A percentile compares a stretch with the other conserved stretches of the same genome.
phyloP scores from a whole-genome alignment of 1,140 invertebrate species.

The Procambarus clarkii region DNA sequence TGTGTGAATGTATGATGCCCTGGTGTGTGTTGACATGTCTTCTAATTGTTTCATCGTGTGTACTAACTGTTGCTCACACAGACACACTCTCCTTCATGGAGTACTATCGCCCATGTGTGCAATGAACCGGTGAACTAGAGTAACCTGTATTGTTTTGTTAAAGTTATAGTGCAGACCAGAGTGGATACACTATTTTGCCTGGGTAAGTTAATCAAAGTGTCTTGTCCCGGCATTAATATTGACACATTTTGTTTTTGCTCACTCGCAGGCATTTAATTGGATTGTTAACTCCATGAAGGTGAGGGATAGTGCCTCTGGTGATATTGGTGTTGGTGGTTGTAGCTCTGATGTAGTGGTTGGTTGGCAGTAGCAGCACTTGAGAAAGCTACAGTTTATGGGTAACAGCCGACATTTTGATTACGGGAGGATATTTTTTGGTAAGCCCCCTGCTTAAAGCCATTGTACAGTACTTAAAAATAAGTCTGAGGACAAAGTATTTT shows the following conservation, averaged over 20 bases:
- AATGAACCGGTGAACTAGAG: background rate
- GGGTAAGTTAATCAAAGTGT: background rate
- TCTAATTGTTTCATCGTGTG: conserved; percentile 41
- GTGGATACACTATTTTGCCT: conserved; percentile 15
- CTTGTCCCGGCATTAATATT: conserved; percentile 14
- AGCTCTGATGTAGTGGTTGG: conserved; percentile 63
- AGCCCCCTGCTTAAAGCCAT: background rate
- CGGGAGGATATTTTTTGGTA: conserved; percentile 21
- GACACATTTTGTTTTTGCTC: conserved; percentile 50
- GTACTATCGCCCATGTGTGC: conserved; percentile 2
- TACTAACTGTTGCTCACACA: conserved; percentile 67
- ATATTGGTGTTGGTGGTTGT: conserved; percentile 67
- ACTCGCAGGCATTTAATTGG: conserved; percentile 69
- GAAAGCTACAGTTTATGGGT: conserved; percentile 66
- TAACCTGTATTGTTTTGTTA: background rate
- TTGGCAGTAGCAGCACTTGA: conserved; percentile 69
- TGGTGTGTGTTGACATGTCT: conserved; percentile 63
- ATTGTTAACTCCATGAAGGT: conserved; percentile 67
- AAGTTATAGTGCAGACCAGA: background rate
- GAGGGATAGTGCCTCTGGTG: conserved; percentile 66
- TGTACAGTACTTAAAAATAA: background rate
- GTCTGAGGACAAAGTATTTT: background rate
- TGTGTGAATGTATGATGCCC: conserved; percentile 55
- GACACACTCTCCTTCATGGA: conserved; percentile 59
- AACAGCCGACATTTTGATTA: conserved; percentile 25